Percentiles rank a stretch among this genome's conserved stretches.
These are phyloP conservation scores for Macrotus californicus DNA, from an alignment of 2,113 vertebrate species.

Conservation along the genomic window DNA sequence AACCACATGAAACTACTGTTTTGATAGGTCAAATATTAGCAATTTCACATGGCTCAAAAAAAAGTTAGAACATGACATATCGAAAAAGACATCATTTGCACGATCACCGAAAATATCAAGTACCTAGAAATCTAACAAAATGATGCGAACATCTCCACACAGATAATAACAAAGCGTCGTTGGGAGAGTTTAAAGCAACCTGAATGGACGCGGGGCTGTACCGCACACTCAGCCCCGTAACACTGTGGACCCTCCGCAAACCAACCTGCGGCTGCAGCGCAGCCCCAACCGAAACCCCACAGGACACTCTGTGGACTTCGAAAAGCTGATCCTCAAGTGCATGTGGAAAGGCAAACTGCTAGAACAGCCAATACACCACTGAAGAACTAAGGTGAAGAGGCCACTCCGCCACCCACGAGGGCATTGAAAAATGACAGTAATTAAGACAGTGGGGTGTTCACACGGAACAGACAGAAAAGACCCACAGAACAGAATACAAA, in stretches of 20 bases:
- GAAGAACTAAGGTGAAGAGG: background rate
- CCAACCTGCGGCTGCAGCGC: accelerated
- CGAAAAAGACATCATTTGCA: background rate
- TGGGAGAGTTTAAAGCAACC: background rate
- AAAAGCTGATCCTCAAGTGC: background rate
- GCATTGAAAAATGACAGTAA: accelerated
- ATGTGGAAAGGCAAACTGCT: background rate
- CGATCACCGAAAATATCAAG: background rate
- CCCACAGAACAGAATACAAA: background rate
- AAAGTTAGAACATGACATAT: background rate
- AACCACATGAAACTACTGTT: background rate
- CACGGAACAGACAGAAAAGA: background rate
- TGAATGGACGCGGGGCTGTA: background rate
- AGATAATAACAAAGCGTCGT: background rate
- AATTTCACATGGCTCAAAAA: background rate
- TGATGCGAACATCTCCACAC: background rate
- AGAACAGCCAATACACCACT: accelerated
- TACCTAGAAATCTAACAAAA: background rate
- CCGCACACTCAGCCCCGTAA: accelerated
- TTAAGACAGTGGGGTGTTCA: background rate
- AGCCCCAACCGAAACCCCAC: background rate
- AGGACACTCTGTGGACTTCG: background rate
- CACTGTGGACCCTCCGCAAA: background rate
- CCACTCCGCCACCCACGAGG: no score
- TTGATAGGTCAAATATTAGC: background rate